Percentiles rank a stretch among this genome's conserved stretches.
phyloP scores from a whole-genome alignment of 2,888 invertebrate species.

The Anoplius nigerrimus region DNA sequence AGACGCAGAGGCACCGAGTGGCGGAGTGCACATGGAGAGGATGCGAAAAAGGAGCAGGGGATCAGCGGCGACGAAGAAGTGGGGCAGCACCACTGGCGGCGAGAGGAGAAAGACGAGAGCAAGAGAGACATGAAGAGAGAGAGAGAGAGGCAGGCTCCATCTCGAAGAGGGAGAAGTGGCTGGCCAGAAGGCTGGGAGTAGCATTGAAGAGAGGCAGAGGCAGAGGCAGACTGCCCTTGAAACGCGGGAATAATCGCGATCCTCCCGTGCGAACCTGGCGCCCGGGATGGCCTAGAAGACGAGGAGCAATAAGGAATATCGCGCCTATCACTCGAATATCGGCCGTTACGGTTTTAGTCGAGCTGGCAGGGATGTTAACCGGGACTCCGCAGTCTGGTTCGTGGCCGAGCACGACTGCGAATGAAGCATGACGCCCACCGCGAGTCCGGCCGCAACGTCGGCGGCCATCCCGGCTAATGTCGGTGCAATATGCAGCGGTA shows the following conservation, averaged over 20 bases:
- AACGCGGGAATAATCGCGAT: slow-evolving; percentile 43
- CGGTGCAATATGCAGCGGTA: no score
- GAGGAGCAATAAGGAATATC: slow-evolving; percentile 1
- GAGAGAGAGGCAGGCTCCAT: no score
- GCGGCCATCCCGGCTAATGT: not conserved
- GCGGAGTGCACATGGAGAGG: not conserved
- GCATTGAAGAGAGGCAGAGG: not conserved
- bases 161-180: no score
- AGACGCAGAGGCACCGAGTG: slow-evolving; percentile 12
- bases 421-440: slow-evolving; percentile 37
- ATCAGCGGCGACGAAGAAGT: slow-evolving; percentile 20
- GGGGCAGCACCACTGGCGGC: not conserved
- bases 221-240: slow-evolving; percentile 42
- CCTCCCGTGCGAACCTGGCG: slow-evolving; percentile 50
- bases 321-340: not conserved
- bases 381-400: no score
- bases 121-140: slow-evolving; percentile 37
- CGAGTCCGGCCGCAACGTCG: slow-evolving; percentile 9
- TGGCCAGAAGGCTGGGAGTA: no score
- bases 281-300: slow-evolving; percentile 37
- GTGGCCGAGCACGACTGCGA: no score
- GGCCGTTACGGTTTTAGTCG: slow-evolving; percentile 28
- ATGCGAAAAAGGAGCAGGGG: slow-evolving; percentile 15
- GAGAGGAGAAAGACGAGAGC: not conserved
- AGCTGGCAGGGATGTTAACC: slow-evolving; percentile 21